A percentile compares a stretch with the other conserved stretches of the same genome.
These are phyloP conservation scores for Beris morrisii DNA, from an alignment of 2,888 invertebrate genomes.

Conservation along the genomic window DNA sequence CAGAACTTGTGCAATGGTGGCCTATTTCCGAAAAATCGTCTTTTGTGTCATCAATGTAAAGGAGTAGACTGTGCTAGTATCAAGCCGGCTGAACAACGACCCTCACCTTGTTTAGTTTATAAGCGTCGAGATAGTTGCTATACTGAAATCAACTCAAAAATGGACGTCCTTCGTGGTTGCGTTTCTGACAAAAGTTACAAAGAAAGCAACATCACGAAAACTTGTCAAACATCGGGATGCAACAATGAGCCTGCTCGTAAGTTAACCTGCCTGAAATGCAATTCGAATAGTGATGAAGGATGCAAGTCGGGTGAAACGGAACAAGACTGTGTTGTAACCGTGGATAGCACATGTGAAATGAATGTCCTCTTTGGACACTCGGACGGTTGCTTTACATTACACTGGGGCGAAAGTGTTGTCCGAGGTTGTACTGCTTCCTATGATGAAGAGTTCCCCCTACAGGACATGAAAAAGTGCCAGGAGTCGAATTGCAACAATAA, in stretches of 20 bases:
- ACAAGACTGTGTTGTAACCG: background rate
- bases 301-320: constrained; percentile 14
- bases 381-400: constrained; percentile 7
- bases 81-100: background rate
- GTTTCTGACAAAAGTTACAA: background rate
- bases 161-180: constrained; percentile 4
- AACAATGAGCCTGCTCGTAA: constrained; percentile 1
- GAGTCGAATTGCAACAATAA: constrained; percentile 14
- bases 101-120: background rate
- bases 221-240: constrained; percentile 3
- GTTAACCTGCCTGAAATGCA: constrained; percentile 20
- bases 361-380: background rate
- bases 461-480: background rate
- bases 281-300: constrained; percentile 4
- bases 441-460: background rate
- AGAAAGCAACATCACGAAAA: background rate
- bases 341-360: constrained; percentile 9
- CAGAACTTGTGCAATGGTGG: constrained; percentile 3
- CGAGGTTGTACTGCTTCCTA: constrained; percentile 14
- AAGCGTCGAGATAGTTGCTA: constrained; percentile 2
- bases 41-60: constrained; percentile 11
- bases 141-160: background rate
- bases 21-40: constrained; percentile 8
- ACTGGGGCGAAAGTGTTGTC: constrained; percentile 3
- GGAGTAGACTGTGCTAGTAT: background rate